These are phyloP conservation scores for Callopanchax toddi DNA, from an alignment of 2,113 vertebrate species.

Conservation along the genomic window DNA sequence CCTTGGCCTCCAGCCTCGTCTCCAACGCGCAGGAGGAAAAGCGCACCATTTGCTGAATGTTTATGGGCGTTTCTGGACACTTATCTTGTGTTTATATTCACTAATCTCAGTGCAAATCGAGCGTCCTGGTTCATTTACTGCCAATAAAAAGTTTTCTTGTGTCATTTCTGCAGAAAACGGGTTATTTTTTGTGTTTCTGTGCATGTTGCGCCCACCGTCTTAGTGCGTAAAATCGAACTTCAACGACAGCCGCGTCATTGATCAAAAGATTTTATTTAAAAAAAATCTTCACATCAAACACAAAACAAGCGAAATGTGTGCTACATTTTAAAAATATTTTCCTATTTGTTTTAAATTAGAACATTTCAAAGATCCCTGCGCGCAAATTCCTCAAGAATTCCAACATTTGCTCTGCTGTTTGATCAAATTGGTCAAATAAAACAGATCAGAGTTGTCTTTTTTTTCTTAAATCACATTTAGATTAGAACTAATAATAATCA, in stretches of 20 bases:
- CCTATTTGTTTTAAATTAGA: not conserved
- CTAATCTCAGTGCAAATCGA: not conserved
- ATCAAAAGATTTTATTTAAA: too few species aligned
- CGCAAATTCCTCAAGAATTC: not conserved
- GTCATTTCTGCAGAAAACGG: not conserved
- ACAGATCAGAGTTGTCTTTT: too few species aligned
- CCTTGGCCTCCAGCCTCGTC: slow-evolving; percentile 92
- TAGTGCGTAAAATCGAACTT: not conserved
- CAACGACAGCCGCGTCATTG: not conserved
- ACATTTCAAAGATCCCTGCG: not conserved
- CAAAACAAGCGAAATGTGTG: too few species aligned
- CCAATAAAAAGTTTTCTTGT: not conserved
- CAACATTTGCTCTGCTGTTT: not conserved
- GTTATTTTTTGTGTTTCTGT: not conserved
- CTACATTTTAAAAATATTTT: too few species aligned
- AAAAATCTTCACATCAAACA: too few species aligned
- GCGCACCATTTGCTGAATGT: slow-evolving; percentile 33
- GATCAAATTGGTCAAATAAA: too few species aligned
- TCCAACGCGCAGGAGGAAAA: slow-evolving; percentile 14
- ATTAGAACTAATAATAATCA: too few species aligned
- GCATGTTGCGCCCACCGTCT: not conserved
- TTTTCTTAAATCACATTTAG: too few species aligned
- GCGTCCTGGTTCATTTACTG: not conserved
- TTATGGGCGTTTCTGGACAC: slow-evolving; percentile 27
- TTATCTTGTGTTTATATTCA: not conserved